Evolutionary conservation across 2,888 invertebrate genomes (phyloP).

Genomic region (Mimachlamys varia): DNA sequence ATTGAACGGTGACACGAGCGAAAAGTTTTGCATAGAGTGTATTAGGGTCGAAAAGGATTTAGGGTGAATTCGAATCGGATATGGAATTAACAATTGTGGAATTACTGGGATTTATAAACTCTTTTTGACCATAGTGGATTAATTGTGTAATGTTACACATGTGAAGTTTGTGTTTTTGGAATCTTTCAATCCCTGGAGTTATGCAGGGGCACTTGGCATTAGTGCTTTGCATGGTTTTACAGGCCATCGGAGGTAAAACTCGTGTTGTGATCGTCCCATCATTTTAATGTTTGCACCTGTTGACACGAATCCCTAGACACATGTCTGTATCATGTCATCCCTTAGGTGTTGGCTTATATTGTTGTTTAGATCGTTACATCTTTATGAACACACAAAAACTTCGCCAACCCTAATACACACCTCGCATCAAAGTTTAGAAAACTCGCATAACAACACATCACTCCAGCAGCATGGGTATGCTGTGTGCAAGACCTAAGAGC

Average conservation of each 20-base stretch:
- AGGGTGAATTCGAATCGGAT: slow-evolving; percentile 29
- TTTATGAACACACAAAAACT: slow-evolving; percentile 16
- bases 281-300: slow-evolving; percentile 34
- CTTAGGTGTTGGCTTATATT: not conserved
- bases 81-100: slow-evolving; percentile 33
- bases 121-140: slow-evolving; percentile 32
- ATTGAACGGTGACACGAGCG: slow-evolving; percentile 48
- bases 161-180: slow-evolving; percentile 28
- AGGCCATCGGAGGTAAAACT: slow-evolving; percentile 36
- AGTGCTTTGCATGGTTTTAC: slow-evolving; percentile 36
- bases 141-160: slow-evolving; percentile 24
- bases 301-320: not conserved
- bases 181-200: slow-evolving; percentile 28
- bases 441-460: slow-evolving; percentile 31
- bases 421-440: slow-evolving; percentile 31
- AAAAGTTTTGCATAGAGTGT: slow-evolving; percentile 46
- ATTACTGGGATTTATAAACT: slow-evolving; percentile 15
- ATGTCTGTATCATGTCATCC: not conserved
- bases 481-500: not conserved
- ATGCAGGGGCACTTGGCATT: slow-evolving; percentile 31
- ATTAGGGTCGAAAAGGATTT: slow-evolving; percentile 26
- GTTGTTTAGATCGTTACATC: not conserved
- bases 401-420: slow-evolving; percentile 3
- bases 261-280: slow-evolving; percentile 14
- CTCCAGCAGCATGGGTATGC: slow-evolving; percentile 5